These are phyloP conservation scores for Coluber constrictor DNA, from an alignment of 2,797 vertebrate species.

Conservation along the genomic window DNA sequence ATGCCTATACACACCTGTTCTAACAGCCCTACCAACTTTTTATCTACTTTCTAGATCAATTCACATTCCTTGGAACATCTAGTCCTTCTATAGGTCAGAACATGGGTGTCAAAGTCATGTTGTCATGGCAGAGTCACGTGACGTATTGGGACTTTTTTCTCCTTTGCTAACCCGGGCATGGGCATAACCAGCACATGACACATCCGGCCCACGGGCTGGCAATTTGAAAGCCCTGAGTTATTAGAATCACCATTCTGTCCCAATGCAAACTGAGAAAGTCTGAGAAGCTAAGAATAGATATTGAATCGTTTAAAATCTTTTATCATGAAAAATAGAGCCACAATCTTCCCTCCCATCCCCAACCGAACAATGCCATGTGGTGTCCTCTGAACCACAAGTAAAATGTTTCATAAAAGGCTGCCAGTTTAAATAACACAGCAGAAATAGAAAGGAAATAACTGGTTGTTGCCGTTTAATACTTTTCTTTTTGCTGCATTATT, in stretches of 20 bases:
- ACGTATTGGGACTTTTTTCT: no score
- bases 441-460: conserved; percentile 4
- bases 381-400: neutral
- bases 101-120: no score
- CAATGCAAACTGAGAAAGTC: neutral
- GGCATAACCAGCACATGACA: no score
- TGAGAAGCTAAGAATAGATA: neutral
- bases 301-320: neutral
- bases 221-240: neutral
- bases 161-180: no score
- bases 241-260: neutral
- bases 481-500: neutral
- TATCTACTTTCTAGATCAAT: neutral
- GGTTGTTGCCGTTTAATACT: neutral
- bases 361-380: neutral
- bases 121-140: no score
- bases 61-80: neutral
- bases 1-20: neutral
- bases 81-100: neutral
- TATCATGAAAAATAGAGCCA: neutral
- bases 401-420: neutral
- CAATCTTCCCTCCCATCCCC: neutral
- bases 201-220: no score
- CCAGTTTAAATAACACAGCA: neutral
- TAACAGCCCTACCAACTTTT: neutral